Conservation (phyloP, 2,888 invertebrate species). For the Caenorhabditis parvicauda region DNA sequence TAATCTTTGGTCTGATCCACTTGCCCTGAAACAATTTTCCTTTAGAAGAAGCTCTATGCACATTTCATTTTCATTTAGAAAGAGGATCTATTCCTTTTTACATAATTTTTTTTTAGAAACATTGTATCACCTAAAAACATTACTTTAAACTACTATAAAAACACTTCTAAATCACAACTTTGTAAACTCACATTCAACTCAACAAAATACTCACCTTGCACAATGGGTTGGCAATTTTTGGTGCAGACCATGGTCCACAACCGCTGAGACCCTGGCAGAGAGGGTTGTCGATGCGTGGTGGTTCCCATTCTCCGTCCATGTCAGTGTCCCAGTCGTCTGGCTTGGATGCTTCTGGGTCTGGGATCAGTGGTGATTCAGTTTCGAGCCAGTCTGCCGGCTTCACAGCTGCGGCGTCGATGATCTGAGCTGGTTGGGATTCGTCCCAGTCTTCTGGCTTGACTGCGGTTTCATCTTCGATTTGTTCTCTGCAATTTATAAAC, state of each 20-base stretch:
- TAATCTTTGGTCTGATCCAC: constrained; percentile 76
- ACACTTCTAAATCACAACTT: neutral
- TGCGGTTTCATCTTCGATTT: constrained; percentile 65
- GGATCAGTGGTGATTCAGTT: constrained; percentile 77
- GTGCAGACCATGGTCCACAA: constrained; percentile 84
- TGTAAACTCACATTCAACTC: neutral
- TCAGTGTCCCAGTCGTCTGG: constrained; percentile 96
- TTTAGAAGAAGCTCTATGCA: no score
- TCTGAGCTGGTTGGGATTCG: constrained; percentile 82
- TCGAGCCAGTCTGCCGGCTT: constrained; percentile 70
- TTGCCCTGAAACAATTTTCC: constrained; percentile 78
- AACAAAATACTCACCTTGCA: constrained; percentile 64
- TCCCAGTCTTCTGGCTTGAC: constrained; percentile 86
- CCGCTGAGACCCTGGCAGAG: constrained; percentile 71
- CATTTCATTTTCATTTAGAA: no score
- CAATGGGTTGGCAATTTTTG: constrained; percentile 67
- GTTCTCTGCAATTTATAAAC: constrained; percentile 12
- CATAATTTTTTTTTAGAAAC: neutral
- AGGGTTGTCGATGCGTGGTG: constrained; percentile 69
- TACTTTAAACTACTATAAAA: neutral
- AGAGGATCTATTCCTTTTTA: neutral
- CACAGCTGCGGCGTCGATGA: constrained; percentile 67
- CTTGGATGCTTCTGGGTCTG: constrained; percentile 82
- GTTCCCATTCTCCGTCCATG: constrained; percentile 98
- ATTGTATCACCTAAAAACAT: neutral